These are phyloP conservation scores for Procambarus clarkii DNA, from an alignment of 1,140 invertebrate genomes.

Conservation along the genomic window DNA sequence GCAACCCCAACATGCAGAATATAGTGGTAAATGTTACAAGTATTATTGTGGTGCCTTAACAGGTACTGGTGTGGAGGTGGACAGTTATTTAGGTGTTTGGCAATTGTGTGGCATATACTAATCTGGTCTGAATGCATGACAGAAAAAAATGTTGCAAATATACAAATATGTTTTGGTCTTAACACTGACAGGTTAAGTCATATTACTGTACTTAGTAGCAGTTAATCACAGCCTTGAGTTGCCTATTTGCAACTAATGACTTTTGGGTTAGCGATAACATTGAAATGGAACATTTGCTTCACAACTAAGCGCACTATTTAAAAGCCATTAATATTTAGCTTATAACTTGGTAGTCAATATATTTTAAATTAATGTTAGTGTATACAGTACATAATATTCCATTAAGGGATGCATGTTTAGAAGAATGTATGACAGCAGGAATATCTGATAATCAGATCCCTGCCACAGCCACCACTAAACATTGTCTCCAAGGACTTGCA, in stretches of 20 bases:
- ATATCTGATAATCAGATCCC: too few relatives aligned
- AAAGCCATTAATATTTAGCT: neutral
- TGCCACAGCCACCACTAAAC: too few relatives aligned
- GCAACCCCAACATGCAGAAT: neutral
- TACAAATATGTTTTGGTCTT: neutral
- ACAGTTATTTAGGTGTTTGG: neutral
- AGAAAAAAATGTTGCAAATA: neutral
- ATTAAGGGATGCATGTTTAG: too few relatives aligned
- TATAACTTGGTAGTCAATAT: neutral
- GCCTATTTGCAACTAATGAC: neutral
- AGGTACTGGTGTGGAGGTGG: neutral
- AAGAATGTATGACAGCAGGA: too few relatives aligned
- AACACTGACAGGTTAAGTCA: neutral
- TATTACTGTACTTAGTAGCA: neutral
- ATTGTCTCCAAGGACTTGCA: too few relatives aligned
- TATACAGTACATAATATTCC: too few relatives aligned
- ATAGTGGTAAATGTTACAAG: neutral
- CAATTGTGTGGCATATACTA: neutral
- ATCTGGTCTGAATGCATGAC: neutral
- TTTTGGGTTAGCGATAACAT: neutral
- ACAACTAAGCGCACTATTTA: neutral
- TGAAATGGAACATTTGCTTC: neutral
- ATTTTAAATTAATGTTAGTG: too few relatives aligned
- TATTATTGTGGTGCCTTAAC: neutral
- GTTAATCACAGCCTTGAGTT: neutral